Evolutionary conservation across 2,797 vertebrate species (phyloP), one percentile per base, ranked within the genome.

Genomic region (Gouania willdenowi): DNA sequence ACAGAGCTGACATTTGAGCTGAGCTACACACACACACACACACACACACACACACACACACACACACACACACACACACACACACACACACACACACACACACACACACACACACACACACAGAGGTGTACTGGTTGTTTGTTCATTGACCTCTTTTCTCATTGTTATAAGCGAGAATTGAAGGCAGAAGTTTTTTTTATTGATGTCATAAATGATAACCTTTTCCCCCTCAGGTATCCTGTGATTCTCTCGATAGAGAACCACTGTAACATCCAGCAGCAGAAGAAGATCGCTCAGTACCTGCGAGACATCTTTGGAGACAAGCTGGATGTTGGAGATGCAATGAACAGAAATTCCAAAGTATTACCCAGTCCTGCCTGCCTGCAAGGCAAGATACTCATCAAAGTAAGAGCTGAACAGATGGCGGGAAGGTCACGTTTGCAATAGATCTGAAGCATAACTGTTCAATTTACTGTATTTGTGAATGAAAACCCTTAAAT

Each of bases 161-260:
- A 40, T 56, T 21, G 5, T 37, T 22, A 18, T 20, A 50, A 5
- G 21, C 37, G 40, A 49, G 20, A 50, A 42, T 35, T 7, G 5
- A 33, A n/a, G 11, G 24, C 16, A 44, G 8, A 6, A 12, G 46
- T 46, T 22, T n/a, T n/a, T n/a, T n/a, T 24, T 24, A n/a, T n/a
- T 14, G 14, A 38, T 25, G 8, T 26, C 11, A 41, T 25, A 32
- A 15, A 28, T 26, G 21, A 4, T 38, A 53, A 26, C 17, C 9
- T 8, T 7, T 13, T 52, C 4, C n/a, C 33, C 38, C 50, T 5
- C 34, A 99, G 97, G 75, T 99, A 88, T 55, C 94, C 95, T 0
- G 93, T 99, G 28, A 93, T 98, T 20, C 78, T 99, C 47, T 99
- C 97, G 20, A 93, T 99, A 18, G 95, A 99, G 82, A 99, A 99